Conservation (phyloP, 2,113 vertebrate genomes). For the Proterorhinus semilunaris region DNA sequence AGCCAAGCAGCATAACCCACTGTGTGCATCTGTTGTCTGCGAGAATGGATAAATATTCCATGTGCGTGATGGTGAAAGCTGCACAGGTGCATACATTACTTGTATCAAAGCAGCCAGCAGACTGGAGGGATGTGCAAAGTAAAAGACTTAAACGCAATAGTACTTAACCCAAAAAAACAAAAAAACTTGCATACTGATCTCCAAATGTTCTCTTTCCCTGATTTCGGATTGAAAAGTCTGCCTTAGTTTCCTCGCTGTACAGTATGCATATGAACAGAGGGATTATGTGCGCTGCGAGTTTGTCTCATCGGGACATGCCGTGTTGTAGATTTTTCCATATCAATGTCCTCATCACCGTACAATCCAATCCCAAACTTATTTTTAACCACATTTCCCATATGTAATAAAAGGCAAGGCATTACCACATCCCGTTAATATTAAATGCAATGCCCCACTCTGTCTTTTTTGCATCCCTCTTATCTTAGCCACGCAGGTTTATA, state of each 20-base stretch:
- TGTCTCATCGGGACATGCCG: constrained; percentile 48
- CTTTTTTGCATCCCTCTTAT: constrained; percentile 62
- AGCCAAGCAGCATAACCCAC: constrained; percentile 68
- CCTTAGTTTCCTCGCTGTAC: constrained; percentile 50
- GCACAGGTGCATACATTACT: constrained; percentile 78
- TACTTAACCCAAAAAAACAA: constrained; percentile 60
- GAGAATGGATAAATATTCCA: constrained; percentile 74
- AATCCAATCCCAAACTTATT: constrained; percentile 40
- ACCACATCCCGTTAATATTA: constrained; percentile 58
- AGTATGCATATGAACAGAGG: constrained; percentile 41
- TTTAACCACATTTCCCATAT: constrained; percentile 43
- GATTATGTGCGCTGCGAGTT: constrained; percentile 42
- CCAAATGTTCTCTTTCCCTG: constrained; percentile 33
- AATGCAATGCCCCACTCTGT: constrained; percentile 42
- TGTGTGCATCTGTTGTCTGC: constrained; percentile 73
- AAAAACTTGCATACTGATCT: constrained; percentile 47
- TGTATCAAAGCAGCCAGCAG: constrained; percentile 72
- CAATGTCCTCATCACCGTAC: constrained; percentile 46
- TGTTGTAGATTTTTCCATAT: constrained; percentile 54
- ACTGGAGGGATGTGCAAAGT: constrained; percentile 67
- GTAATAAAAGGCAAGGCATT: constrained; percentile 39
- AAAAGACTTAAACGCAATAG: constrained; percentile 70
- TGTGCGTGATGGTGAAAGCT: constrained; percentile 67
- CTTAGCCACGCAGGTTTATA: constrained; percentile 59
- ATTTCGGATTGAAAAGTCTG: constrained; percentile 63